Base-by-base conservation (phyloP, 2,888 invertebrate genomes). In the Agrotis puta region DNA sequence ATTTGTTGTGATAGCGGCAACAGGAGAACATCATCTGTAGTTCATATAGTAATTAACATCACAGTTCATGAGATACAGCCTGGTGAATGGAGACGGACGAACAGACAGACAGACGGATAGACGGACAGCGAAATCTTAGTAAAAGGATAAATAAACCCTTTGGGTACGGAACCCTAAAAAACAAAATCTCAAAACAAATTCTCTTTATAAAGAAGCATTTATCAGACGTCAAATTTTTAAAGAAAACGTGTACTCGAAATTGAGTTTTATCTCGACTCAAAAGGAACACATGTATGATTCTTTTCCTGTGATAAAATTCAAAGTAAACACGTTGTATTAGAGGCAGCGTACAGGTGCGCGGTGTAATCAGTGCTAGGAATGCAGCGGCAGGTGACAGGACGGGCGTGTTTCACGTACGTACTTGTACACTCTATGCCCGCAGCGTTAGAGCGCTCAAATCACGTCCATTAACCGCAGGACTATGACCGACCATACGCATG, bases 391-490 rank as follows among this genome's bases (percentile, higher is more conserved):
- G 95, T 95, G 95, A 95, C 95, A 94, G 94, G 93, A 95, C 92
- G 92, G 91, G 87, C 91, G 85, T 87, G 89, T 85, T 87, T 86
- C 74, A 70, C 63, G 75, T 65, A 66, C 66, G 62, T 63, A 67
- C 69, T 74, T 59, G 56, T 63, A 80, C 84, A 86, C 78, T 85
- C 74, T 85, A 79, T 81, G 88, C 89, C 85, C 85, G 89, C 92
- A 89, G 92, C 92, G 91, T 91, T 92, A 92, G 91, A 91, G 86
- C 89, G 89, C 92, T 95, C 94, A 94, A 95, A 95, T 95, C 94
- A 94, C 94, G 92, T 93, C 94, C 93, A 94, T 93, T 94, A 93
- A 93, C 94, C 92, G 86, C 93, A 95, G 95, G 95, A 94, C 95
- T 95, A 93, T 93, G 94, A 94, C 94, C 94, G 91, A 79, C 86